These are phyloP conservation scores for Benitochromis conjunctus DNA, from an alignment of 2,113 vertebrate species.

Conservation along the genomic window DNA sequence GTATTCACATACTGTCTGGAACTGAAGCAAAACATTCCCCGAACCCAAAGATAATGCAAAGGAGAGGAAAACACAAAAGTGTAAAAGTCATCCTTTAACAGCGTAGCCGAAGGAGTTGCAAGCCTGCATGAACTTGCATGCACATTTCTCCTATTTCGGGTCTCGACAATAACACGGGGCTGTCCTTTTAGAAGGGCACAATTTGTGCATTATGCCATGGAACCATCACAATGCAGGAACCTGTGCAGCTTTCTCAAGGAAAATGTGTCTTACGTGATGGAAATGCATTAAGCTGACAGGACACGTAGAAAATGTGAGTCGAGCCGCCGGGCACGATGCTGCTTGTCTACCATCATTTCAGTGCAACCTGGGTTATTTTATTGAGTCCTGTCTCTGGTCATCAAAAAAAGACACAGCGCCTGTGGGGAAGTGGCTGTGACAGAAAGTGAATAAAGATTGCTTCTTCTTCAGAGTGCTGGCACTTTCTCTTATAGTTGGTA, in stretches of 20 bases:
- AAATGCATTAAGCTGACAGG: slow-evolving; percentile 64
- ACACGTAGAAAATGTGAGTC: slow-evolving; percentile 39
- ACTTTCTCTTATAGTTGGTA: slow-evolving; percentile 5
- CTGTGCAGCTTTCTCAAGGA: slow-evolving; percentile 1
- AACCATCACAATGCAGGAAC: slow-evolving; percentile 4
- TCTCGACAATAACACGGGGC: neutral
- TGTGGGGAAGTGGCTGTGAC: slow-evolving; percentile 1
- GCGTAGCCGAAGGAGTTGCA: neutral
- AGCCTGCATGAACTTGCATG: neutral
- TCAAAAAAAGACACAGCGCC: slow-evolving; percentile 22
- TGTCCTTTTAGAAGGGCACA: slow-evolving; percentile 14
- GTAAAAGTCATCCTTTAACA: neutral
- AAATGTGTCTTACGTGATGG: slow-evolving; percentile 48
- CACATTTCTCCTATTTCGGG: neutral
- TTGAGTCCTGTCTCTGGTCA: slow-evolving; percentile 45
- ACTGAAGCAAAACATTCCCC: neutral
- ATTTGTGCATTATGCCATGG: slow-evolving; percentile 9
- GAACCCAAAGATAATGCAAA: neutral
- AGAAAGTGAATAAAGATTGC: slow-evolving; percentile 21
- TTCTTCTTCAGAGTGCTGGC: neutral
- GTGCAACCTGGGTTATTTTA: slow-evolving; percentile 29
- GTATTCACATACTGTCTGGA: neutral
- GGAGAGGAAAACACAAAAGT: neutral
- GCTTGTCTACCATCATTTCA: slow-evolving; percentile 32
- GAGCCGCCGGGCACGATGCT: slow-evolving; percentile 32